phyloP scores from a whole-genome alignment of 2,113 vertebrate genomes.

The Pelobates fuscus region DNA sequence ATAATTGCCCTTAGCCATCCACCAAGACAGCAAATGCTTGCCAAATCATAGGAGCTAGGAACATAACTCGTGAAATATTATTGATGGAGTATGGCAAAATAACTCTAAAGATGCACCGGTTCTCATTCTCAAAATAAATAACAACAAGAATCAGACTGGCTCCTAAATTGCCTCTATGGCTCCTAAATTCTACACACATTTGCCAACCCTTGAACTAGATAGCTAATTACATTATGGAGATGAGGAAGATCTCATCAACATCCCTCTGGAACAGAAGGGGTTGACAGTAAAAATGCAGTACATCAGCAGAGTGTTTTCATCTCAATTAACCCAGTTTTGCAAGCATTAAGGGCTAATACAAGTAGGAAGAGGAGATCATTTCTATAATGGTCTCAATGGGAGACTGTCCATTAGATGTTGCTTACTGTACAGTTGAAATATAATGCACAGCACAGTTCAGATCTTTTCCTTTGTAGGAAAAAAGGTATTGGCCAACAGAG shows the following conservation, averaged over 20 bases:
- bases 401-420: slow-evolving; percentile 48
- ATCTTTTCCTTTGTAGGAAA: slow-evolving; percentile 12
- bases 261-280: slow-evolving; percentile 36
- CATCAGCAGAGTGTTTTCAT: slow-evolving; percentile 51
- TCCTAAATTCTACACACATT: too few relatives aligned
- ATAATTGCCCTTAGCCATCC: too few relatives aligned
- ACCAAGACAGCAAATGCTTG: too few relatives aligned
- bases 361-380: slow-evolving; percentile 48
- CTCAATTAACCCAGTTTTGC: slow-evolving; percentile 52
- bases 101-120: too few relatives aligned
- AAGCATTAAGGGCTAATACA: slow-evolving; percentile 46
- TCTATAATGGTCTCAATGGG: slow-evolving; percentile 48
- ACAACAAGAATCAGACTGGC: too few relatives aligned
- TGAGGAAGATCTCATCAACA: not conserved
- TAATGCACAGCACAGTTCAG: slow-evolving; percentile 23
- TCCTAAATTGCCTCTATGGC: too few relatives aligned
- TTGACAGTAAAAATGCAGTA: slow-evolving; percentile 47
- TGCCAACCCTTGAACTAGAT: not conserved
- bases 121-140: too few relatives aligned
- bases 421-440: slow-evolving; percentile 45
- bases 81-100: too few relatives aligned
- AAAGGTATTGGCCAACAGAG: not conserved
- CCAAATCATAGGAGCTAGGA: too few relatives aligned
- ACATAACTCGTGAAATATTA: too few relatives aligned
- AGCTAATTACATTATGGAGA: not conserved